These are phyloP conservation scores for Flexamia atlantica DNA, from an alignment of 2,888 invertebrate species.

Conservation along the genomic window DNA sequence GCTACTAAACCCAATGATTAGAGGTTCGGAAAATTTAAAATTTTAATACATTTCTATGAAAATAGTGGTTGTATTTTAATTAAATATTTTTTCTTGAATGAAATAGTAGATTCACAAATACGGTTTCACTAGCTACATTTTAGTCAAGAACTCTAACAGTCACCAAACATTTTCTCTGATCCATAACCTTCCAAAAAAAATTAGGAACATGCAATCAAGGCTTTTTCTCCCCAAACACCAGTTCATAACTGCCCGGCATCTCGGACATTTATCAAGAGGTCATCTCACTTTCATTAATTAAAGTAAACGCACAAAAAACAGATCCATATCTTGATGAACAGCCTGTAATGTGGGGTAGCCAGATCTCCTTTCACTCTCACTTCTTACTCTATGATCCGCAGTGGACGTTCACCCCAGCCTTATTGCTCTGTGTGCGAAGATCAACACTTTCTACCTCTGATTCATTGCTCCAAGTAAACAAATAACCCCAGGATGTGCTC, in stretches of 20 bases:
- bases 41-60: too few relatives aligned
- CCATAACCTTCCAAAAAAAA: too few relatives aligned
- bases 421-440: conserved; percentile 33
- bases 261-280: not conserved
- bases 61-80: too few relatives aligned
- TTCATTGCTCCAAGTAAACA: conserved; percentile 4
- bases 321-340: conserved; percentile 8
- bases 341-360: not conserved
- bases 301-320: conserved; percentile 14
- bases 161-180: too few relatives aligned
- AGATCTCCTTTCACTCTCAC: conserved; percentile 2
- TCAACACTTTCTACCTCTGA: conserved; percentile 30
- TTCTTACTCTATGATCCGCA: conserved; percentile 23
- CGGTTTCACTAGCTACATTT: too few relatives aligned
- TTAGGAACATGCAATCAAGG: not conserved
- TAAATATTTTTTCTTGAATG: too few relatives aligned
- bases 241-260: not conserved
- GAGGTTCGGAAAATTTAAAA: too few relatives aligned
- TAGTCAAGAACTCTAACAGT: too few relatives aligned
- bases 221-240: not conserved
- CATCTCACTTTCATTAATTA: conserved; percentile 29
- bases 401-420: conserved; percentile 3
- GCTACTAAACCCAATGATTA: too few relatives aligned
- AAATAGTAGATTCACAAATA: too few relatives aligned
- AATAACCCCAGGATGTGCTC: not conserved